Conservation (phyloP, 2,888 invertebrate species). For the Fissipunctia ypsillon region DNA sequence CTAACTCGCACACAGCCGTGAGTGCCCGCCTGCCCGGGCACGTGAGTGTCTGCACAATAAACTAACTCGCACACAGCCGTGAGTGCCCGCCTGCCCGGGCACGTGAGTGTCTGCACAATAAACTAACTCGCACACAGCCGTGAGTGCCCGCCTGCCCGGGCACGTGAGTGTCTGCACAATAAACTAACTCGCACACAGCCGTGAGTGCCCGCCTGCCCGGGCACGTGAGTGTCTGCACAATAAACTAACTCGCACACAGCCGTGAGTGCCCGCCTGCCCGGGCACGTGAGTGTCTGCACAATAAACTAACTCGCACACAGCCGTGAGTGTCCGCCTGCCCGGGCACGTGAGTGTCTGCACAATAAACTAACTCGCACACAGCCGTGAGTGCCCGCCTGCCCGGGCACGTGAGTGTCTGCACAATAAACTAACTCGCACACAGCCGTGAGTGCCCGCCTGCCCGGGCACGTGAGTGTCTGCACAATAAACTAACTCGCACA, state of each 20-base stretch:
- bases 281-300: conserved; percentile 4
- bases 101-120: conserved; percentile 8
- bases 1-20: conserved; percentile 4
- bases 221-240: conserved; percentile 8
- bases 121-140: conserved; percentile 6
- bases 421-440: conserved; percentile 8
- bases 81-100: not conserved
- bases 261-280: not conserved
- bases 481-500: conserved; percentile 9
- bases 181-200: conserved; percentile 5
- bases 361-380: conserved; percentile 8
- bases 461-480: not conserved
- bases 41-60: conserved; percentile 10
- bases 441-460: not conserved
- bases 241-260: conserved; percentile 5
- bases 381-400: not conserved
- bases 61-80: conserved; percentile 4
- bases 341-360: conserved; percentile 3
- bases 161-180: conserved; percentile 9
- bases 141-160: not conserved
- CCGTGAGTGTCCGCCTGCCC: not conserved
- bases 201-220: not conserved
- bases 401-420: conserved; percentile 1
- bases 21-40: not conserved
- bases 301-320: conserved; percentile 7